These are phyloP conservation scores for Melitaea cinxia DNA, from an alignment of 1,140 invertebrate species.

Conservation along the genomic window DNA sequence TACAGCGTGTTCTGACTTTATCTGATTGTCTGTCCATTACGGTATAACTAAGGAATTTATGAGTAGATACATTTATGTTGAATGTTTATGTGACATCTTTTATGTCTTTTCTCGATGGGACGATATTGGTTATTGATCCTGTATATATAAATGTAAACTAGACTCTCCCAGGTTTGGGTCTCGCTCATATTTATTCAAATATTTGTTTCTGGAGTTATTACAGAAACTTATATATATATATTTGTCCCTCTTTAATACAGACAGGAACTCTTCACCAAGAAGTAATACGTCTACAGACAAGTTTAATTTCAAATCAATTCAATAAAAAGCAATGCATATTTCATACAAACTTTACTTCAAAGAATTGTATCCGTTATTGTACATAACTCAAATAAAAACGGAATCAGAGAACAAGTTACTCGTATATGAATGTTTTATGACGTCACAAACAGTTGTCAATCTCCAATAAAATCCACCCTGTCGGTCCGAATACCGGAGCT, in stretches of 20 bases:
- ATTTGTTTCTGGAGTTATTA: too few species aligned
- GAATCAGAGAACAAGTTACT: too few species aligned
- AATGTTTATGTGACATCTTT: constrained; percentile 10
- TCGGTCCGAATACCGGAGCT: constrained; percentile 20
- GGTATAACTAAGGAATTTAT: constrained; percentile 23
- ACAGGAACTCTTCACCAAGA: too few species aligned
- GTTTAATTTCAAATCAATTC: too few species aligned
- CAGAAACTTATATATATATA: too few species aligned
- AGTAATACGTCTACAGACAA: too few species aligned
- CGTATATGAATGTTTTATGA: constrained; percentile 26
- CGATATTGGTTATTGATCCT: neutral
- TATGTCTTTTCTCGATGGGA: neutral
- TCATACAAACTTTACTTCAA: too few species aligned
- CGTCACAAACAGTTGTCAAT: constrained; percentile 14
- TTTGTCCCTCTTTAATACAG: too few species aligned
- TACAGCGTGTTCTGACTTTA: constrained; percentile 6
- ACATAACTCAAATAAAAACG: too few species aligned
- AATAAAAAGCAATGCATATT: too few species aligned
- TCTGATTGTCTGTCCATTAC: constrained; percentile 29
- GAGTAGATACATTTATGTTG: constrained; percentile 13
- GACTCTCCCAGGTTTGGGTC: neutral
- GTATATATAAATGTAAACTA: constrained; percentile 6
- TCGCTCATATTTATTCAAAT: too few species aligned
- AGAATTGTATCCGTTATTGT: too few species aligned
- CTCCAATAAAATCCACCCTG: constrained; percentile 29